A percentile compares a stretch with the other conserved stretches of the same genome.
These are phyloP conservation scores for Molossus molossus DNA, from an alignment of 2,797 vertebrate genomes.

Conservation along the genomic window DNA sequence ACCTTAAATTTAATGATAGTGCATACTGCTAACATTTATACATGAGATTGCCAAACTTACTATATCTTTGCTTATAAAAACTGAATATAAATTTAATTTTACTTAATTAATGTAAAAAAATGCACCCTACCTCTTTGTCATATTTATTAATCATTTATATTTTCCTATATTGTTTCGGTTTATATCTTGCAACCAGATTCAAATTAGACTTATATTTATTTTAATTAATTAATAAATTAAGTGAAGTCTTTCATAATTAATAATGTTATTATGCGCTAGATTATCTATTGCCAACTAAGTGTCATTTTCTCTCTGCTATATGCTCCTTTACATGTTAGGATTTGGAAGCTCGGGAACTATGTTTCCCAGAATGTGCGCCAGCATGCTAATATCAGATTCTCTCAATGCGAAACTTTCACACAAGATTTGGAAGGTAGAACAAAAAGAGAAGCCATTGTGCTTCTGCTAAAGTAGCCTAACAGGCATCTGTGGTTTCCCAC, in stretches of 20 bases:
- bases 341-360: not conserved
- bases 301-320: not conserved
- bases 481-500: not conserved
- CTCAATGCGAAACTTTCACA: not conserved
- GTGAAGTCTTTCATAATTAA: not conserved
- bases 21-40: not conserved
- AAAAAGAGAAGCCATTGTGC: not conserved
- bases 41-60: not conserved
- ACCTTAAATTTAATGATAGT: not conserved
- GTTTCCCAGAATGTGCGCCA: not conserved
- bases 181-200: not conserved
- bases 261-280: not conserved
- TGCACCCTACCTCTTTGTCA: not conserved
- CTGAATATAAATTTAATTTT: not conserved
- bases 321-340: not conserved
- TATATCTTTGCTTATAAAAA: not conserved
- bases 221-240: not conserved
- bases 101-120: not conserved
- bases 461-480: not conserved
- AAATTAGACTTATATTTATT: not conserved
- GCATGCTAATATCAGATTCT: not conserved
- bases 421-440: not conserved
- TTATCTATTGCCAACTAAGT: not conserved
- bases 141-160: conserved; percentile 4
- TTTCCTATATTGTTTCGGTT: not conserved